Conservation (phyloP, 2,888 invertebrate species). For the Anoplius nigerrimus region DNA sequence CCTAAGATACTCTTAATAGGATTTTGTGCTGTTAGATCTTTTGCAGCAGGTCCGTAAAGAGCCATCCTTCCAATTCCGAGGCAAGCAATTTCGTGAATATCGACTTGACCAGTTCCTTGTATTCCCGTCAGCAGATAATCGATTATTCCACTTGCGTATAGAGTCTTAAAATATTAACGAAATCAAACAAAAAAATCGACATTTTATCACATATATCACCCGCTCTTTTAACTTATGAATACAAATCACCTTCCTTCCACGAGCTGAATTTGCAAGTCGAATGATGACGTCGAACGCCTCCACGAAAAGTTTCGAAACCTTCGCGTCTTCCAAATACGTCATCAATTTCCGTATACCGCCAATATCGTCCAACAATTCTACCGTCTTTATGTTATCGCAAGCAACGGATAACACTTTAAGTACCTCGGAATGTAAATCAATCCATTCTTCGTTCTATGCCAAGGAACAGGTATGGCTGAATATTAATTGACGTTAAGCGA, state of each 20-base stretch:
- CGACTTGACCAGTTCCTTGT: slow-evolving; percentile 35
- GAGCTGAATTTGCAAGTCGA: slow-evolving; percentile 47
- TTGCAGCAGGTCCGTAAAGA: slow-evolving; percentile 51
- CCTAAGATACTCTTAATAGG: slow-evolving; percentile 22
- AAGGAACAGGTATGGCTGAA: slow-evolving; percentile 8
- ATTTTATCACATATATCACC: background rate
- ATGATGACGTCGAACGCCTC: slow-evolving; percentile 55
- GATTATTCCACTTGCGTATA: slow-evolving; percentile 55
- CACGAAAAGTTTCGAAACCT: slow-evolving; percentile 37
- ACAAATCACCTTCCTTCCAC: slow-evolving; percentile 59
- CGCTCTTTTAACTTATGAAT: background rate
- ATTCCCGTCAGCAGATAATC: slow-evolving; percentile 50
- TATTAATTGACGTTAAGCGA: too few species aligned
- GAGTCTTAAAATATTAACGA: slow-evolving; percentile 40
- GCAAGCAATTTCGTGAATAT: slow-evolving; percentile 51
- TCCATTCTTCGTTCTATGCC: slow-evolving; percentile 56
- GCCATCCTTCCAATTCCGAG: slow-evolving; percentile 61
- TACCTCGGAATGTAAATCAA: slow-evolving; percentile 56
- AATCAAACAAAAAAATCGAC: slow-evolving; percentile 9
- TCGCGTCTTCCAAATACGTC: slow-evolving; percentile 49
- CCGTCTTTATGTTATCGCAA: slow-evolving; percentile 54
- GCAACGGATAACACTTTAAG: slow-evolving; percentile 51
- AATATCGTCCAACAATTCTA: slow-evolving; percentile 49
- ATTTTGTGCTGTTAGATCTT: slow-evolving; percentile 48
- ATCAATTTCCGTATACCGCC: slow-evolving; percentile 57